Conservation (phyloP, 1,140 invertebrate species). For the Telenomus remus region DNA sequence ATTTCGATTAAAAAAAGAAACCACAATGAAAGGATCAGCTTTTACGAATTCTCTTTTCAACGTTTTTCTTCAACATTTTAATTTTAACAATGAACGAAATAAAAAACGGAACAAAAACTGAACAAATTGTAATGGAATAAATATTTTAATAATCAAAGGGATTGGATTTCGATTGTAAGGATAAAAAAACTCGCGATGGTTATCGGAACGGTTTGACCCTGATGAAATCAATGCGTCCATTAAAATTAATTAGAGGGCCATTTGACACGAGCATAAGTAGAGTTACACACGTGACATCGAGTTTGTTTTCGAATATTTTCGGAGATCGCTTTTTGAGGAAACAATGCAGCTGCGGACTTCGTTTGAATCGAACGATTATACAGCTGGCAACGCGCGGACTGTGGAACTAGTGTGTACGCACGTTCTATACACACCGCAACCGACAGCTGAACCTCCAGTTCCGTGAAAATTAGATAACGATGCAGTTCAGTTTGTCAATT, state of each 20-base stretch:
- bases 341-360: conserved; percentile 56
- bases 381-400: conserved; percentile 43
- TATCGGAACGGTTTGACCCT: conserved; percentile 13
- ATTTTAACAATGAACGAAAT: no score
- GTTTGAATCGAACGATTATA: conserved; percentile 50
- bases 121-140: no score
- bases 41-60: no score
- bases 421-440: conserved; percentile 24
- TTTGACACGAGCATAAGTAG: conserved; percentile 9
- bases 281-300: conserved; percentile 35
- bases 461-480: conserved; percentile 48
- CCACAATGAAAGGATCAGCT: no score
- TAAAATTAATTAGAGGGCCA: conserved; percentile 22
- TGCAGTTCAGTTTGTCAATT: conserved; percentile 36
- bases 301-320: conserved; percentile 45
- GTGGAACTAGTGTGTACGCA: conserved; percentile 35
- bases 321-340: conserved; percentile 33
- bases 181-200: neutral
- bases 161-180: neutral
- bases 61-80: no score
- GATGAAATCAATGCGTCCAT: conserved; percentile 6
- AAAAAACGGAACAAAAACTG: no score
- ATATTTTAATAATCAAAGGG: neutral
- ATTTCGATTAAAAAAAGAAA: no score
- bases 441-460: conserved; percentile 46